A percentile compares a stretch with the other conserved stretches of the same genome.
These are phyloP conservation scores for Metalampra italica DNA, from an alignment of 2,888 invertebrate species.

Conservation along the genomic window DNA sequence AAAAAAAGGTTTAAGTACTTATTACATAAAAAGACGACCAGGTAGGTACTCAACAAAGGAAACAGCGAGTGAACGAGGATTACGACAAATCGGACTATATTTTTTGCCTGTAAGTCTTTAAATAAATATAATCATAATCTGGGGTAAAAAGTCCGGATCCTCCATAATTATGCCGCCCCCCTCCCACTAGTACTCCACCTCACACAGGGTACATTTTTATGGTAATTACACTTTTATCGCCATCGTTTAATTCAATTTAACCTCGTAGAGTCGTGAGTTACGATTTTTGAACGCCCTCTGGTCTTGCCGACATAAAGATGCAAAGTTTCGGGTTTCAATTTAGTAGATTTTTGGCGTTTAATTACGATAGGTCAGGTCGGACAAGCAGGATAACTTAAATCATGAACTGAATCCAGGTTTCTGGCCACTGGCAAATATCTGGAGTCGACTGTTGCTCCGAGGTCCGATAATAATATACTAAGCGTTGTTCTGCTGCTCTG, in stretches of 20 bases:
- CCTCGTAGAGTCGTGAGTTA: constrained; percentile 38
- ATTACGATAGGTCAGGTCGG: not conserved
- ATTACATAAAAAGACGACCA: too few relatives aligned
- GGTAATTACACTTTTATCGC: constrained; percentile 68
- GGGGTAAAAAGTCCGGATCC: constrained; percentile 45
- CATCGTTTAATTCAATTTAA: constrained; percentile 65
- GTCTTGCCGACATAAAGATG: constrained; percentile 1
- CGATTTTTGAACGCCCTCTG: constrained; percentile 13
- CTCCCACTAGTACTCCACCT: constrained; percentile 10
- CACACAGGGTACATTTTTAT: constrained; percentile 54
- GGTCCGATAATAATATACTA: too few relatives aligned
- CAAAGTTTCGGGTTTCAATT: not conserved
- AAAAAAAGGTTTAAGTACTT: too few relatives aligned
- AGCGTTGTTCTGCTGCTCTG: too few relatives aligned
- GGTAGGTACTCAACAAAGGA: not conserved
- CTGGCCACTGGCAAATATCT: too few relatives aligned
- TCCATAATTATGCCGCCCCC: constrained; percentile 41
- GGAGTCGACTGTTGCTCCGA: too few relatives aligned
- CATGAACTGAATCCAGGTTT: too few relatives aligned
- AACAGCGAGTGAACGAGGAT: constrained; percentile 1
- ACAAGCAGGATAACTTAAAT: too few relatives aligned
- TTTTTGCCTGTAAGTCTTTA: constrained; percentile 14
- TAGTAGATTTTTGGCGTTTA: not conserved
- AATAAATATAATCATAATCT: constrained; percentile 51
- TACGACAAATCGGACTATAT: constrained; percentile 15